These are phyloP conservation scores for Noctua fimbriata DNA, from an alignment of 2,888 invertebrate species.

Conservation along the genomic window DNA sequence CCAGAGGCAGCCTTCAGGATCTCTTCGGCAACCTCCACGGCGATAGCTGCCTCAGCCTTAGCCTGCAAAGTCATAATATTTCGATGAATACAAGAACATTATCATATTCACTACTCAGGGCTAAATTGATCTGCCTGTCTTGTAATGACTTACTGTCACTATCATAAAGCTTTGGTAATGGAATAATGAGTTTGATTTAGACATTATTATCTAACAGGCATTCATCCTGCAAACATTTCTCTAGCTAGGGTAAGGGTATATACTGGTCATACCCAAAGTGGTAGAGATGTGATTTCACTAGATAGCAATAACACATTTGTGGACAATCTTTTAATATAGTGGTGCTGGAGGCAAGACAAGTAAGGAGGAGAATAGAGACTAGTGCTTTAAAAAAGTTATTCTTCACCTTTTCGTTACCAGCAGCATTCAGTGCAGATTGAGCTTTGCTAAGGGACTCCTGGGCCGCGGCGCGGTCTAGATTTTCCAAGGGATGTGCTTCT, in stretches of 20 bases:
- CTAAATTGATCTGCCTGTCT: not conserved
- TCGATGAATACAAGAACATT: conserved; percentile 11
- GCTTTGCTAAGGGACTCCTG: conserved; percentile 96
- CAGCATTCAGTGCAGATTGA: conserved; percentile 95
- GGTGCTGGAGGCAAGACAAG: not conserved
- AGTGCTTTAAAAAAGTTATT: not conserved
- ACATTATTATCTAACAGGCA: not conserved
- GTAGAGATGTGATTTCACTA: not conserved
- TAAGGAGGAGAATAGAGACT: not conserved
- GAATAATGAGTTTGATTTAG: not conserved
- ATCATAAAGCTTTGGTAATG: not conserved
- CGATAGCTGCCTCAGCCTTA: conserved; percentile 97
- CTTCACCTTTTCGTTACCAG: conserved; percentile 93
- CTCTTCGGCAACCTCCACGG: conserved; percentile 98
- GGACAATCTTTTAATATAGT: not conserved
- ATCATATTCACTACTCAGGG: not conserved
- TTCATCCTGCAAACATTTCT: not conserved
- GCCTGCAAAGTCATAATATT: conserved; percentile 86
- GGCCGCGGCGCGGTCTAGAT: conserved; percentile 95
- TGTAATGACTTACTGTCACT: not conserved
- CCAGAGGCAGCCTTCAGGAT: conserved; percentile 95
- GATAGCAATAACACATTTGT: not conserved
- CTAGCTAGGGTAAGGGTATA: not conserved
- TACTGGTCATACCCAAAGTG: not conserved
- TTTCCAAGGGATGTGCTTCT: conserved; percentile 97